Percentiles rank a stretch among this genome's conserved stretches.
These are phyloP conservation scores for Papilio elwesi DNA, from an alignment of 2,888 invertebrate genomes.

Conservation along the genomic window DNA sequence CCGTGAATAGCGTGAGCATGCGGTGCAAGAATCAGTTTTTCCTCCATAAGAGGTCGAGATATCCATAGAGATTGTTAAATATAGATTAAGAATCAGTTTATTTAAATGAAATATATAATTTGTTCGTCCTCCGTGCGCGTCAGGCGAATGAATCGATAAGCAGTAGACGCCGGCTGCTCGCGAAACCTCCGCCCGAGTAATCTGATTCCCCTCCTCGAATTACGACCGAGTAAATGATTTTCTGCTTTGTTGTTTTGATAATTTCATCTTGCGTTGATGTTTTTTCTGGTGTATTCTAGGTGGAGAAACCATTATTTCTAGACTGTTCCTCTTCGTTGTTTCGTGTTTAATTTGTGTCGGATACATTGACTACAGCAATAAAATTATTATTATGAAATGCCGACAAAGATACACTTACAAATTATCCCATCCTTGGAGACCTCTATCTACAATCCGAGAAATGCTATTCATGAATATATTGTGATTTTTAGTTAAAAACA, in stretches of 20 bases:
- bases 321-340: background rate
- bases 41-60: no score
- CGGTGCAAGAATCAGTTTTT: no score
- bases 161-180: constrained; percentile 8
- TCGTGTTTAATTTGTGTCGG: no score
- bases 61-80: background rate
- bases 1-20: no score
- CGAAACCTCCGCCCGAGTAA: constrained; percentile 13
- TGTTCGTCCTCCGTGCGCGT: background rate
- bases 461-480: no score
- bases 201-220: constrained; percentile 34
- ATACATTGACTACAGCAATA: no score
- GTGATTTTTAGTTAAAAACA: no score
- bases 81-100: background rate
- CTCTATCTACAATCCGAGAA: no score
- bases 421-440: no score
- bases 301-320: background rate
- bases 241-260: constrained; percentile 21
- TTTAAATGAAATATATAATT: background rate
- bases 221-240: constrained; percentile 34
- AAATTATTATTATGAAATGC: no score
- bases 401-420: no score
- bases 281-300: constrained; percentile 1
- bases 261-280: constrained; percentile 9
- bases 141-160: constrained; percentile 30